Evolutionary conservation across 2,797 vertebrate genomes (phyloP).

Genomic region (Tolypeutes matacus): DNA sequence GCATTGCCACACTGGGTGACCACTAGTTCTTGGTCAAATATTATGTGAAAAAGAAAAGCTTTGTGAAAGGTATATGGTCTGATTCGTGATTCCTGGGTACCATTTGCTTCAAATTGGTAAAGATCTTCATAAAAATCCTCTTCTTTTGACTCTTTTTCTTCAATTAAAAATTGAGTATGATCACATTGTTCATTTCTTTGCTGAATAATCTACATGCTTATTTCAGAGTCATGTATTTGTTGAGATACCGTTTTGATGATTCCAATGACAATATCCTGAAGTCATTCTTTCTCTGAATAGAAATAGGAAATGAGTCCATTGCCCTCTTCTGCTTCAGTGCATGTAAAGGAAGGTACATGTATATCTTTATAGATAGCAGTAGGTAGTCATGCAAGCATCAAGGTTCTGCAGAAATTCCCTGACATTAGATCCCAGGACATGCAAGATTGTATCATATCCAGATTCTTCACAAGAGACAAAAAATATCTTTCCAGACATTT

Average conservation of each 20-base stretch:
- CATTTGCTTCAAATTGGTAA: slow-evolving; percentile 98
- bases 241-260: slow-evolving; percentile 99
- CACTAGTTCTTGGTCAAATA: slow-evolving; percentile 97
- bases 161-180: slow-evolving; percentile 99
- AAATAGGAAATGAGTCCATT: slow-evolving; percentile 98
- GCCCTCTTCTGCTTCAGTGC: slow-evolving; percentile 97
- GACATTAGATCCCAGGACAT: slow-evolving; percentile 98
- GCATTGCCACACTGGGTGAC: slow-evolving; percentile 99
- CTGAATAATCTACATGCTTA: slow-evolving; percentile 99
- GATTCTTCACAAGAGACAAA: slow-evolving; percentile 99
- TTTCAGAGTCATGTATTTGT: slow-evolving; percentile 98
- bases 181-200: slow-evolving; percentile 98
- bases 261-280: slow-evolving; percentile 99
- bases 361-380: slow-evolving; percentile 99
- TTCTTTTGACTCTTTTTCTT: slow-evolving; percentile 98
- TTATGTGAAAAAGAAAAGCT: slow-evolving; percentile 99
- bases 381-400: slow-evolving; percentile 97
- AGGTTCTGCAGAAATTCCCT: slow-evolving; percentile 99
- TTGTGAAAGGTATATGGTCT: slow-evolving; percentile 99
- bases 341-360: slow-evolving; percentile 98
- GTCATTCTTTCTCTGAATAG: slow-evolving; percentile 95
- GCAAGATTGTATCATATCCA: slow-evolving; percentile 98
- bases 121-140: slow-evolving; percentile 98
- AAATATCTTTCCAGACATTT: slow-evolving; percentile 99
- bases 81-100: slow-evolving; percentile 98